Evolutionary conservation across 2,888 invertebrate species (phyloP).

Genomic region (Chymomyza amoena): DNA sequence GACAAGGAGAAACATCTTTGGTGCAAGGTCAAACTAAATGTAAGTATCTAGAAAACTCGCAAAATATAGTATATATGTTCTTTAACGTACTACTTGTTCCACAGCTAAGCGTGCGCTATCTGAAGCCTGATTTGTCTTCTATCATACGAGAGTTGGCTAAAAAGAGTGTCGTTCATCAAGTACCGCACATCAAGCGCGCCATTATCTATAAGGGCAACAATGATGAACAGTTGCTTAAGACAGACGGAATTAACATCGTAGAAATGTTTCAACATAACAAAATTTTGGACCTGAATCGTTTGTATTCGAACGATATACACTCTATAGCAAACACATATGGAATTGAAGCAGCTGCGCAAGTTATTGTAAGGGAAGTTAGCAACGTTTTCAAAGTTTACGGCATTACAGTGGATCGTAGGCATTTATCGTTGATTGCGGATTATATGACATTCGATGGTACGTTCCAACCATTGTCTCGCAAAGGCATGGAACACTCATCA

Average conservation of each 20-base stretch:
- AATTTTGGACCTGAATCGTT: conserved; percentile 87
- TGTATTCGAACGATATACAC: conserved; percentile 97
- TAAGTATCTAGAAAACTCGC: conserved; percentile 76
- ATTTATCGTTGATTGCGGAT: conserved; percentile 95
- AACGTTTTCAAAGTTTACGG: conserved; percentile 98
- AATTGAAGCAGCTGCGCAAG: conserved; percentile 95
- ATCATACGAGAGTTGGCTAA: conserved; percentile 85
- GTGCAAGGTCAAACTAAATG: conserved; percentile 90
- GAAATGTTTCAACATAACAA: conserved; percentile 92
- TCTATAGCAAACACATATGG: conserved; percentile 94
- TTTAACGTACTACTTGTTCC: conserved; percentile 14
- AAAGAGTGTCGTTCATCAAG: conserved; percentile 88
- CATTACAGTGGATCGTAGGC: conserved; percentile 95
- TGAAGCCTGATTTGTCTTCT: conserved; percentile 87
- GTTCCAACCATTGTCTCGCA: conserved; percentile 93
- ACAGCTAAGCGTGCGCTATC: conserved; percentile 82
- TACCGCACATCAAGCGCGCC: conserved; percentile 89
- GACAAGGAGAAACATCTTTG: conserved; percentile 88
- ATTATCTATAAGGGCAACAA: conserved; percentile 87
- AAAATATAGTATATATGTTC: conserved; percentile 3
- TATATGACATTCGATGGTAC: conserved; percentile 98
- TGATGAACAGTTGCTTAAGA: conserved; percentile 87
- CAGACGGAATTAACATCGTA: conserved; percentile 96
- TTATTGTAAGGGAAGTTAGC: conserved; percentile 95
- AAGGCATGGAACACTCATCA: conserved; percentile 92